A percentile compares a stretch with the other conserved stretches of the same genome.
phyloP scores from a whole-genome alignment of 1,140 invertebrate genomes.

The Drosophila dunni region DNA sequence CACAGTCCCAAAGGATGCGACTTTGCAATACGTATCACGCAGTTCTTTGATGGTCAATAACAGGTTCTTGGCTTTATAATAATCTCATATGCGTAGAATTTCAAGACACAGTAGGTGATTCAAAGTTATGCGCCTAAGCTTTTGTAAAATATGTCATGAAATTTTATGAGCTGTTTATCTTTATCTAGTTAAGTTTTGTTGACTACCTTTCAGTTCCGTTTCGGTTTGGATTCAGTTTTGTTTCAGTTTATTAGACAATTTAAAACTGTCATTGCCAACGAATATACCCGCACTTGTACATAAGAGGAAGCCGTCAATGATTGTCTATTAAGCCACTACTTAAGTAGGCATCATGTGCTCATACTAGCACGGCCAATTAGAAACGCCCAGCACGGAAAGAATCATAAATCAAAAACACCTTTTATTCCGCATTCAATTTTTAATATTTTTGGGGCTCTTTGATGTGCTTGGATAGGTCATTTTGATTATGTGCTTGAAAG shows the following conservation, averaged over 20 bases:
- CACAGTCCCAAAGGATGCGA: slow-evolving; percentile 41
- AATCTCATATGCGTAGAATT: neutral
- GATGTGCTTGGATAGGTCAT: slow-evolving; percentile 48
- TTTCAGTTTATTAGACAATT: slow-evolving; percentile 7
- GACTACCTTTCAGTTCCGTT: slow-evolving; percentile 34
- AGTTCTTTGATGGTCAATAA: neutral
- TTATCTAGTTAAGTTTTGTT: slow-evolving; percentile 1
- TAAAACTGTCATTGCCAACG: slow-evolving; percentile 26
- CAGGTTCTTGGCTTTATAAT: slow-evolving; percentile 26
- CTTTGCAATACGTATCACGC: neutral
- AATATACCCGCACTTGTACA: slow-evolving; percentile 5
- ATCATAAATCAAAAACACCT: slow-evolving; percentile 67
- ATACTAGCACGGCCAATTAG: slow-evolving; percentile 58
- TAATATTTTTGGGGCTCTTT: slow-evolving; percentile 33
- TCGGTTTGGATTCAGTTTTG: slow-evolving; percentile 25
- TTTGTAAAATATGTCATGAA: slow-evolving; percentile 21
- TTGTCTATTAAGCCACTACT: slow-evolving; percentile 55
- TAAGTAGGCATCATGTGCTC: slow-evolving; percentile 59
- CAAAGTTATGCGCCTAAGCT: slow-evolving; percentile 3
- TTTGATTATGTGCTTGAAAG: slow-evolving; percentile 55
- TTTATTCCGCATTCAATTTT: slow-evolving; percentile 47
- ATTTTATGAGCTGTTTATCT: slow-evolving; percentile 20
- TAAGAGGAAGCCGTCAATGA: slow-evolving; percentile 56
- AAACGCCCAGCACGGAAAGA: slow-evolving; percentile 53
- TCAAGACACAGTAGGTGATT: slow-evolving; percentile 27